These are phyloP conservation scores for Melanostoma mellinum DNA, from an alignment of 2,888 invertebrate species.

Conservation along the genomic window DNA sequence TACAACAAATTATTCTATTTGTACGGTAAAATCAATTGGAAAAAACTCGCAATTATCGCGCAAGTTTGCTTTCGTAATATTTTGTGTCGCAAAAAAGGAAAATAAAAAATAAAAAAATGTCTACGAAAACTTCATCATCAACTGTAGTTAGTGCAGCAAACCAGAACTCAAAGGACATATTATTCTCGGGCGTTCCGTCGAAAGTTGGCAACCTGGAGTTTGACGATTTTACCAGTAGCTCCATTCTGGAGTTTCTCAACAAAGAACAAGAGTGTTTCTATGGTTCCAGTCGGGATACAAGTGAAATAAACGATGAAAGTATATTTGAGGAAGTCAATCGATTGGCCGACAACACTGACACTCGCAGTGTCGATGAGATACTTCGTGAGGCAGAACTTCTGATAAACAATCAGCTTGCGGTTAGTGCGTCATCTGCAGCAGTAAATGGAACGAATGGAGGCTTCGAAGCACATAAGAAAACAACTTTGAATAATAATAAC, in stretches of 20 bases:
- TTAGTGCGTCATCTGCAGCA: conserved; percentile 40
- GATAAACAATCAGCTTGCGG: conserved; percentile 78
- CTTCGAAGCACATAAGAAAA: conserved; percentile 37
- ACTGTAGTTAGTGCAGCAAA: conserved; percentile 36
- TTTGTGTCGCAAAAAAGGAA: conserved; percentile 29
- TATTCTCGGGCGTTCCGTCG: conserved; percentile 2
- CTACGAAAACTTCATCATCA: conserved; percentile 55
- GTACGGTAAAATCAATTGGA: not conserved
- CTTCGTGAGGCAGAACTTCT: conserved; percentile 84
- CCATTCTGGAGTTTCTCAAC: conserved; percentile 81
- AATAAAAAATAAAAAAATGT: conserved; percentile 24
- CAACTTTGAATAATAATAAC: conserved; percentile 16
- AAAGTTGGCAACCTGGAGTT: conserved; percentile 71
- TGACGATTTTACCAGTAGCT: conserved; percentile 80
- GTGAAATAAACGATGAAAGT: conserved; percentile 82
- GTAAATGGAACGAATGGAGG: conserved; percentile 46
- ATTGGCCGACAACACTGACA: conserved; percentile 82
- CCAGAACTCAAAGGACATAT: conserved; percentile 39
- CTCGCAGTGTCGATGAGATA: conserved; percentile 84
- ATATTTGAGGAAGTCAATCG: conserved; percentile 88
- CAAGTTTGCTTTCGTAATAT: conserved; percentile 11
- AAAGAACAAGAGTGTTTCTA: conserved; percentile 80
- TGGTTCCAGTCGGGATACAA: conserved; percentile 70
- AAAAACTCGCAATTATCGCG: conserved; percentile 6
- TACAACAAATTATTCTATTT: conserved; percentile 15